Base-by-base conservation (phyloP, 2,888 invertebrate species). In the Malthinus flaveolus region DNA sequence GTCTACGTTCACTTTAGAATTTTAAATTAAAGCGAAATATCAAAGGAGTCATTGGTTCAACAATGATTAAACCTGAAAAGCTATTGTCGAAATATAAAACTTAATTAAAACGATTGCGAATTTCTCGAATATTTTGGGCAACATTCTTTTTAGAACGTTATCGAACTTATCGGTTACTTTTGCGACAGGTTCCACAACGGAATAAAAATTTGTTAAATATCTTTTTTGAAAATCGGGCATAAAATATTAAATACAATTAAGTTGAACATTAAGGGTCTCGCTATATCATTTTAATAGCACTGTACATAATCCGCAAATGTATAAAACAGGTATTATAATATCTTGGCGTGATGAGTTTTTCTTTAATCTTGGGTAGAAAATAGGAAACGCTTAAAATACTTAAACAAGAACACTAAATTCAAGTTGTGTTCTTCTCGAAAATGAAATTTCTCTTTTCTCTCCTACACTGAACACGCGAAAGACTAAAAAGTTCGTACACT, bases 301-400 rank as follows among this genome's bases (percentile, higher is more conserved):
- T 56, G 55, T 69, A 49, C 70, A 72, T 75, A 75, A 75, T 75
- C 75, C 74, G 62, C 74, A 70, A 75, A 76, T 74, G 74, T 73
- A 75, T 74, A 75, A 76, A 77, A 71, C 75, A 75, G 75, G 73
- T 74, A 76, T 75, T 75, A 74, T 74, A 74, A 74, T 75, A 76
- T 75, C 73, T 71, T 70, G 73, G 71, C 70, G 69, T 75, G 75
- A 76, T 76, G 76, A 76, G 76, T 75, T 75, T 75, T 76, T 75
- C 76, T 75, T 76, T 77, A 77, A 76, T 77, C 77, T 77, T 67
- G 72, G 68, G 69, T 54, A 36, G 58, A 61, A 61, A 57, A 55
- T 59, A 59, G 53, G 61, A 58, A 61, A 57, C 50, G 61, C 61
- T 61, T 57, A 61, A 61, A 61, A 61, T 54, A 61, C 61, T 61